Base-by-base conservation (phyloP, 2,797 vertebrate genomes). In the Delichon dasypus region DNA sequence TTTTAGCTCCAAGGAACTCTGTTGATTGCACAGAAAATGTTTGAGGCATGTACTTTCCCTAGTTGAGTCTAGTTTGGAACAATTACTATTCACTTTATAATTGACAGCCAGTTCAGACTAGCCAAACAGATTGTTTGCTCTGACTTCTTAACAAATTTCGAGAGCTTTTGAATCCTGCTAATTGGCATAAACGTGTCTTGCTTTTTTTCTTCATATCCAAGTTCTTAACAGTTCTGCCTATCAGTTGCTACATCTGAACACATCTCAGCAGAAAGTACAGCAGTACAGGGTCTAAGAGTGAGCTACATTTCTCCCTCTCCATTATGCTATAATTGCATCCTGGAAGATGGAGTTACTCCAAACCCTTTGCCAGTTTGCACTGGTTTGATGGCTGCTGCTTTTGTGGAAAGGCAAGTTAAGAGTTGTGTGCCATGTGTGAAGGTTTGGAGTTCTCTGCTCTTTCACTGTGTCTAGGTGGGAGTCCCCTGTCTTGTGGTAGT, bases 341-440 rank as follows among this genome's bases (percentile, higher is more conserved):
- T 58, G 62, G 50, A 57, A 66, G 42, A 48, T 1, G 0, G 45
- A 76, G 16, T 17, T 86, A n/a, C 19, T 26, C 22, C 0, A 1
- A 88, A 44, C 22, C 32, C 51, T 77, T 67, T 8, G 5, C 54
- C 25, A 45, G 51, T 78, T 55, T 58, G 71, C 48, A 30, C 17
- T 5, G 13, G 20, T 50, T 80, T 82, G 48, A 19, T 36, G 51
- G n/a, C 60, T 58, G 29, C 67, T 92, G 75, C 72, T 80, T 62
- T 90, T 79, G 44, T 26, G 40, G 84, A 87, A 92, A 13, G 36
- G 21, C 74, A 60, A 27, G 27, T 55, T 85, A 10, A 2, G 13
- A 81, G 70, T 47, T 1, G 2, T 44, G 22, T 5, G 13, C 64
- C 4, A 7, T 4, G 6, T 64, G 51, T 79, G 77, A 58, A 78